A percentile compares a stretch with the other conserved stretches of the same genome.
Evolutionary conservation across 2,888 invertebrate species (phyloP).

Genomic region (Lasioglossum malachurum): DNA sequence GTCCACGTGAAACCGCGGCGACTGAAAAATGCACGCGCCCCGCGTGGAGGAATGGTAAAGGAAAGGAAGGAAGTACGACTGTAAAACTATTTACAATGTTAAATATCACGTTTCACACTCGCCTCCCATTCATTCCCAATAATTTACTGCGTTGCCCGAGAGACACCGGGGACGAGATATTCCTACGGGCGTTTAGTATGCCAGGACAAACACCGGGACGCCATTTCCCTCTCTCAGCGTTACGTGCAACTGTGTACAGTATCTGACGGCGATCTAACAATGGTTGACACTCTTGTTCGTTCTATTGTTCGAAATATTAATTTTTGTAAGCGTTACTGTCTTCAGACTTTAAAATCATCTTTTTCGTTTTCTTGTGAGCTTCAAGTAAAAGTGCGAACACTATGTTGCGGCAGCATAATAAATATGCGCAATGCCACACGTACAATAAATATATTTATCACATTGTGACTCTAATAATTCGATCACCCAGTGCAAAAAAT

Average conservation of each 20-base stretch:
- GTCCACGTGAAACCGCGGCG: slow-evolving; percentile 9
- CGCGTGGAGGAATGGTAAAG: slow-evolving; percentile 3
- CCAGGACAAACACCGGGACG: slow-evolving; percentile 53
- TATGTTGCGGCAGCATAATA: no score
- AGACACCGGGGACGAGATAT: slow-evolving; percentile 46
- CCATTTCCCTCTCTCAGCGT: slow-evolving; percentile 50
- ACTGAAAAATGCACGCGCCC: slow-evolving; percentile 12
- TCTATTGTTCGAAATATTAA: neutral
- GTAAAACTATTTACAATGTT: slow-evolving; percentile 57
- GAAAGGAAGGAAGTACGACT: slow-evolving; percentile 23
- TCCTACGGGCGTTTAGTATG: slow-evolving; percentile 55
- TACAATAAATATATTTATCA: no score
- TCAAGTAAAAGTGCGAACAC: no score
- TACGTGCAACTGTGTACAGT: slow-evolving; percentile 25
- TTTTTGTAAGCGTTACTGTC: neutral
- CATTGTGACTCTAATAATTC: no score
- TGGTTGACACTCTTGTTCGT: neutral
- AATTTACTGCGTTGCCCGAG: slow-evolving; percentile 55
- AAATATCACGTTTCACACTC: slow-evolving; percentile 62
- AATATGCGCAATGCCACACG: no score
- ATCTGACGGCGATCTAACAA: neutral
- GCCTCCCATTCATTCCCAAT: slow-evolving; percentile 51
- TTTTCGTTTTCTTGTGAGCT: no score
- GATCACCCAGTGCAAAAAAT: no score
- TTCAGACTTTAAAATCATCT: neutral